These are phyloP conservation scores for Cynodonichthys magdalenae DNA, from an alignment of 2,797 vertebrate species.

Conservation along the genomic window DNA sequence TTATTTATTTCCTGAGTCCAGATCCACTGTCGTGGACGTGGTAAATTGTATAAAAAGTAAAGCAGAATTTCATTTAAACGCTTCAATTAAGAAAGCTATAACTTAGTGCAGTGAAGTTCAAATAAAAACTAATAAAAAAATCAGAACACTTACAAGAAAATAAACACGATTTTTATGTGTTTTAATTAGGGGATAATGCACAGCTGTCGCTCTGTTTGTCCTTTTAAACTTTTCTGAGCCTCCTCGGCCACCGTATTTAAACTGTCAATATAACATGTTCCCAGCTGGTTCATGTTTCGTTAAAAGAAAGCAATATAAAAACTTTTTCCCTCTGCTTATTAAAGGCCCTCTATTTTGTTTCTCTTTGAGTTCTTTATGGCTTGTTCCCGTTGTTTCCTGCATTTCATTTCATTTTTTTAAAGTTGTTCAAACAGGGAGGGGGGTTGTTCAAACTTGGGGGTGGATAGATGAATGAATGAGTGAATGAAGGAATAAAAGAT, in stretches of 20 bases:
- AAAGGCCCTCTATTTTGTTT: conserved; percentile 20
- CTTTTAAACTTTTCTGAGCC: conserved; percentile 6
- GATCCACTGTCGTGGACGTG: conserved; percentile 17
- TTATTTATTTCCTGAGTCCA: not conserved
- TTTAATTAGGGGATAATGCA: too few species aligned
- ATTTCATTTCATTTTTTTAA: not conserved
- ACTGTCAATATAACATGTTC: not conserved
- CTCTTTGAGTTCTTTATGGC: conserved; percentile 31
- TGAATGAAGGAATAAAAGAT: conserved; percentile 70
- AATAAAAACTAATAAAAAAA: not conserved
- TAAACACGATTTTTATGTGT: not conserved
- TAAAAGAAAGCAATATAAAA: conserved; percentile 53
- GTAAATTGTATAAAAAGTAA: not conserved
- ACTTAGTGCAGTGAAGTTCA: too few species aligned
- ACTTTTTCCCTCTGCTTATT: conserved; percentile 50
- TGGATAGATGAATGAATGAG: conserved; percentile 38
- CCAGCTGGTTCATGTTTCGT: too few species aligned
- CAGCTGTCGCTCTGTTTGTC: not conserved
- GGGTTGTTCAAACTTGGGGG: conserved; percentile 54
- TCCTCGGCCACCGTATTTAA: not conserved
- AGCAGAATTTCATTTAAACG: not conserved
- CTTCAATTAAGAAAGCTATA: too few species aligned
- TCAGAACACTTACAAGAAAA: not conserved
- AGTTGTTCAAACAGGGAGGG: conserved; percentile 54
- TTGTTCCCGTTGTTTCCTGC: conserved; percentile 59